Conservation (phyloP, 2,113 vertebrate species). For the Percina caprodes region DNA sequence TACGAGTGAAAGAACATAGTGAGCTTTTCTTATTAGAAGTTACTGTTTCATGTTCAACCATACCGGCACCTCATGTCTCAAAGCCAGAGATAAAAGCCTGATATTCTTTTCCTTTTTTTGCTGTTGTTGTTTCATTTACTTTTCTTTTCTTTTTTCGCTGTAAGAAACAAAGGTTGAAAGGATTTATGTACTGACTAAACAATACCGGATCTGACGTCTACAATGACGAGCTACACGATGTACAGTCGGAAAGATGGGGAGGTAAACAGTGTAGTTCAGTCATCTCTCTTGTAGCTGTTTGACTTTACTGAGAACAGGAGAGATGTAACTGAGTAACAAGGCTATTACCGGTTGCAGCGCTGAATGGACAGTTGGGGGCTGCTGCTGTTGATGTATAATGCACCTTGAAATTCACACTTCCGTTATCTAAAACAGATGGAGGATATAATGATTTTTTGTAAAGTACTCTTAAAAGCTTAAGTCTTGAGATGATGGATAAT, state of each 20-base stretch:
- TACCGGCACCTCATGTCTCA: conserved; percentile 2
- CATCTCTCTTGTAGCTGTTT: background rate
- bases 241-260: background rate
- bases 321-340: background rate
- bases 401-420: background rate
- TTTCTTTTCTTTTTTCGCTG: conserved; percentile 13
- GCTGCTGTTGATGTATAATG: background rate
- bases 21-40: conserved; percentile 10
- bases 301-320: background rate
- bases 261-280: background rate
- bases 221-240: background rate
- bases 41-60: conserved; percentile 31
- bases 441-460: background rate
- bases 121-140: conserved; percentile 22
- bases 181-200: conserved; percentile 23
- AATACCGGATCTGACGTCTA: conserved; percentile 21
- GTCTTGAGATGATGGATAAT: too few species aligned
- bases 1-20: background rate
- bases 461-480: background rate
- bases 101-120: background rate
- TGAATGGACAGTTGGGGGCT: background rate
- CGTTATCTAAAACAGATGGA: background rate
- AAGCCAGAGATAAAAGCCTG: conserved; percentile 32
- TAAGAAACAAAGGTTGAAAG: conserved; percentile 9
- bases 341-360: background rate